Percentiles rank a stretch among this genome's conserved stretches.
phyloP scores from a whole-genome alignment of 2,113 vertebrate genomes.

The Pyrgilauda ruficollis region DNA sequence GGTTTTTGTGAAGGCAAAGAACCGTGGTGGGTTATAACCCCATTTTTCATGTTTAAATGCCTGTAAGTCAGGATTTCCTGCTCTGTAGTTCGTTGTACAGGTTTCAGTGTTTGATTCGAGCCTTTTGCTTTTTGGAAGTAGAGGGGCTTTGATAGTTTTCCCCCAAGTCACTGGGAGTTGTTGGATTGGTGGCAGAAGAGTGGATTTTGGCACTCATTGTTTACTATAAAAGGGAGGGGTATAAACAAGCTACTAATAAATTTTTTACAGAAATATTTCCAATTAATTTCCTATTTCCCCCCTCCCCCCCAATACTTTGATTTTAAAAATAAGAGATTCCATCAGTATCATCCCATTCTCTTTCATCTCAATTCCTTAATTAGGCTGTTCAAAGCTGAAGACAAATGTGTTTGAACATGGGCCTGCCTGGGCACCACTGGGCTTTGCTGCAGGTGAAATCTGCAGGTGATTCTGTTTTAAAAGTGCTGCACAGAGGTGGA shows the following conservation, averaged over 20 bases:
- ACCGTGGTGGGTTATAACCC: not conserved
- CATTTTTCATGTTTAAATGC: fast-evolving
- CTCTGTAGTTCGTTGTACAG: not conserved
- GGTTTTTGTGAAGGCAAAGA: not conserved
- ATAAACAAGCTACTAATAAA: not conserved
- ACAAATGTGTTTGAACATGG: fast-evolving
- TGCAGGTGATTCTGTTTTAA: not conserved
- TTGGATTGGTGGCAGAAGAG: not conserved
- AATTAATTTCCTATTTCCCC: fast-evolving
- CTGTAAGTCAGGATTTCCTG: not conserved
- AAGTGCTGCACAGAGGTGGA: not conserved
- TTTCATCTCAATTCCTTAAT: not conserved
- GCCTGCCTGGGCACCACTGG: not conserved
- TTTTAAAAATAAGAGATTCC: not conserved
- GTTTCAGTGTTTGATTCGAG: not conserved
- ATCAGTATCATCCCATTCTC: not conserved
- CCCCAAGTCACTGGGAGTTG: not conserved
- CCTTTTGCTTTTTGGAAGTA: not conserved
- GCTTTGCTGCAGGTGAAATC: not conserved
- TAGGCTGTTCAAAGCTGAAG: not conserved
- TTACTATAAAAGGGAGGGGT: not conserved
- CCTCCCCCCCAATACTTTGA: not conserved
- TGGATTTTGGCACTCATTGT: not conserved
- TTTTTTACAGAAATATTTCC: not conserved
- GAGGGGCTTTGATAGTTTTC: fast-evolving